Conservation (phyloP, 2,797 vertebrate genomes). For the Florisuga fusca region DNA sequence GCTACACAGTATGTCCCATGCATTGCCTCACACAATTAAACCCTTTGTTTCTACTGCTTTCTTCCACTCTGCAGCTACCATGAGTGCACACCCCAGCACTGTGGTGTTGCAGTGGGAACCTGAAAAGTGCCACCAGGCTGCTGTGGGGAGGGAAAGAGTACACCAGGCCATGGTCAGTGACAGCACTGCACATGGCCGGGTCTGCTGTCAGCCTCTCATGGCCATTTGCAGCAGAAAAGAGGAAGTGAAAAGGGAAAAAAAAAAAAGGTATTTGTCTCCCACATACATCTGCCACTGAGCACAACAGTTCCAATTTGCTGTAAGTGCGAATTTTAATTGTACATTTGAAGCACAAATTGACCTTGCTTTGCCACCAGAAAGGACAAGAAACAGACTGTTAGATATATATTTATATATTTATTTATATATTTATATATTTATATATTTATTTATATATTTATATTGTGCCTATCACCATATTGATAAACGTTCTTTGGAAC, state of each 20-base stretch:
- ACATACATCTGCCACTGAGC: neutral
- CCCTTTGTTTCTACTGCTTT: neutral
- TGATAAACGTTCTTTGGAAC: too few species aligned
- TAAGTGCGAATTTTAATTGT: neutral
- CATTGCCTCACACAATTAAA: neutral
- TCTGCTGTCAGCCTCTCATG: neutral
- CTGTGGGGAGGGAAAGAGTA: neutral
- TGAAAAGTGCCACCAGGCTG: fast-evolving
- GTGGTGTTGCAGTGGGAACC: too few species aligned
- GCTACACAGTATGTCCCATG: neutral
- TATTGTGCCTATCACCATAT: too few species aligned
- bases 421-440: too few species aligned
- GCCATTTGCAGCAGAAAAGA: neutral
- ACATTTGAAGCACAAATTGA: neutral
- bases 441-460: too few species aligned
- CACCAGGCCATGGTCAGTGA: neutral
- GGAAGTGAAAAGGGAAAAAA: neutral
- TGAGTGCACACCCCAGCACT: fast-evolving
- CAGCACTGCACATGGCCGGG: neutral
- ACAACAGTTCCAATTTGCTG: neutral
- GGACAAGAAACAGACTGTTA: neutral
- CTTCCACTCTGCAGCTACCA: neutral
- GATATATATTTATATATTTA: too few species aligned
- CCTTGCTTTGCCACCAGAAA: neutral
- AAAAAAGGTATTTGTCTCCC: neutral